Conservation (phyloP, 2,888 invertebrate genomes). For the Heliconius ethilla region DNA sequence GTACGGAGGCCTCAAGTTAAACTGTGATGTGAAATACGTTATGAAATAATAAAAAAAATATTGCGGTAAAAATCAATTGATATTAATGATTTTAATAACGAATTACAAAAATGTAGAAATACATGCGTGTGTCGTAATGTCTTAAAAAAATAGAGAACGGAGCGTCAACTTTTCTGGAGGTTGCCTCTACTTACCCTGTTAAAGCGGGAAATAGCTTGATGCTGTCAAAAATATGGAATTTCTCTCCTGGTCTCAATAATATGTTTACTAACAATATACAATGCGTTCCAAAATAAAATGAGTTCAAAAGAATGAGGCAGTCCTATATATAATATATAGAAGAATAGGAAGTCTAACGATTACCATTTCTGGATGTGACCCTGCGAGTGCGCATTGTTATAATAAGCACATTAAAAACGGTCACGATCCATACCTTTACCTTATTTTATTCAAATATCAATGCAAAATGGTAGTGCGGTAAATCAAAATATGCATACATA, state of each 20-base stretch:
- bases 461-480: constrained; percentile 17
- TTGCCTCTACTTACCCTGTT: neutral
- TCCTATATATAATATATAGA: constrained; percentile 34
- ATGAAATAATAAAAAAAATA: neutral
- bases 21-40: too few species aligned
- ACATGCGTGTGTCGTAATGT: neutral
- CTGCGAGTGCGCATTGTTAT: constrained; percentile 44
- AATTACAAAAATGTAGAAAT: too few species aligned
- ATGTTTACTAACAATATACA: neutral
- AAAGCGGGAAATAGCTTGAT: neutral
- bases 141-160: neutral
- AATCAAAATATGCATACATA: constrained; percentile 10
- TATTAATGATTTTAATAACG: too few species aligned
- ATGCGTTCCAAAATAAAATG: neutral
- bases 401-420: constrained; percentile 43
- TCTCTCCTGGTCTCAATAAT: neutral
- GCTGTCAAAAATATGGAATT: neutral
- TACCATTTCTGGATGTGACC: constrained; percentile 55
- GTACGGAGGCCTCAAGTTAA: too few species aligned
- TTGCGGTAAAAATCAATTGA: too few species aligned
- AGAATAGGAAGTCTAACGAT: constrained; percentile 54
- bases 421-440: constrained; percentile 19
- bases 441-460: constrained; percentile 21
- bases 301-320: constrained; percentile 15
- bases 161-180: neutral